Base-by-base conservation (phyloP, 2,888 invertebrate genomes). In the Hyalella azteca region DNA sequence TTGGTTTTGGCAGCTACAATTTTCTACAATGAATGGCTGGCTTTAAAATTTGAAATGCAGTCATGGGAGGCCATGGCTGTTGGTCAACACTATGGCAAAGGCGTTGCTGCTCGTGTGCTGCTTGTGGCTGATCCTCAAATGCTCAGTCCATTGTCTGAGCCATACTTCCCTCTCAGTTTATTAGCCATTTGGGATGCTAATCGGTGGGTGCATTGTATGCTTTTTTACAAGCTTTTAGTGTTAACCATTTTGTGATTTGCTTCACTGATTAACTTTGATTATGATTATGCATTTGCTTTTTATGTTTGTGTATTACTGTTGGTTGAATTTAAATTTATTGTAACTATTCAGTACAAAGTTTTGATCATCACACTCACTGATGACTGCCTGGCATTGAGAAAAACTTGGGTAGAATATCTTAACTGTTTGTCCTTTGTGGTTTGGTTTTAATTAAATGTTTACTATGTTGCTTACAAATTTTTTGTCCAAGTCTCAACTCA, bases 121-220 rank as follows among this genome's bases (percentile, higher is more conserved):
- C 54, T 83, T 77, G 83, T 79, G n/a, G 81, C 82, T 40, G 81
- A 84, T 75, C 81, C 82, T 41, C 82, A 84, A 54, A 84, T 84
- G 15, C 78, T 82, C 36, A 84, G 82, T 36, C 40, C 79, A 48
- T 45, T 79, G 15, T 78, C 81, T 22, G 79, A 84, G 36, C 81
- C 81, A 22, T 22, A 32, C 77, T 82, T 76, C 36, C 82, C 81
- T 32, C 40, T 82, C 39, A 82, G 77, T 77, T 73, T 82, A 11
- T 32, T 82, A 36, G 77, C 81, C 39, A 41, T 77, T 15, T 82
- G 81, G 82, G 81, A 84, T 84, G 81, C 81, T 26, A 66, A 84
- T 15, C 40, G 29, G 32, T 73, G 40, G 2, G 5, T 49, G 3
- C 7, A 36, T 9, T 40, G 39, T 26, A 22, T 11, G 41, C 45